Evolutionary conservation across 1,140 invertebrate species (phyloP).

Genomic region (Nephila pilipes): DNA sequence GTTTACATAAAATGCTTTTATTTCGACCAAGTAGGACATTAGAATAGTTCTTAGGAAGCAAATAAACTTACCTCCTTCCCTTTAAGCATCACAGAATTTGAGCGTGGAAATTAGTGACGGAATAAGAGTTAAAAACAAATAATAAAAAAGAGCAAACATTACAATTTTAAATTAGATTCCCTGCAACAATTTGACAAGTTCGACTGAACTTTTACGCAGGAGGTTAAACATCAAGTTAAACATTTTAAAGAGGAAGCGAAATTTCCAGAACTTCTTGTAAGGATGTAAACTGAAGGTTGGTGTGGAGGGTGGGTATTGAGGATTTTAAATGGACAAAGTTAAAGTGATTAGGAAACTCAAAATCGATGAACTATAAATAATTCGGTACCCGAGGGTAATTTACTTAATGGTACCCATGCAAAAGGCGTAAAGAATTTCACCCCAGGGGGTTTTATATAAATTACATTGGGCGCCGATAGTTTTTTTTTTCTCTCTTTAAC

Average conservation of each 20-base stretch:
- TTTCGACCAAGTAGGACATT: conserved; percentile 25
- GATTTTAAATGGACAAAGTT: conserved; percentile 67
- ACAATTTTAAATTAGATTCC: conserved; percentile 68
- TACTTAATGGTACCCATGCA: conserved; percentile 55
- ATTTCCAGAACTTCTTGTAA: conserved; percentile 23
- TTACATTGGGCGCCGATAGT: conserved; percentile 4
- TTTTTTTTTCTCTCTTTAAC: background rate
- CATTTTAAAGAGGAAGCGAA: conserved; percentile 33
- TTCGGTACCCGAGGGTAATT: conserved; percentile 58
- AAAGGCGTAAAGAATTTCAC: conserved; percentile 55
- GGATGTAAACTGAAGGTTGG: background rate
- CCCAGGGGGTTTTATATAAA: conserved; percentile 28
- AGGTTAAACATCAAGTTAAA: conserved; percentile 73
- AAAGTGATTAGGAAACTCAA: conserved; percentile 60
- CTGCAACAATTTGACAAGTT: conserved; percentile 72
- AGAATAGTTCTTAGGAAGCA: background rate
- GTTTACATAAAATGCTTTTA: conserved; percentile 25
- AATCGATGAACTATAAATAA: conserved; percentile 73
- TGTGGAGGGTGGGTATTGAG: background rate
- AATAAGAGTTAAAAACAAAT: conserved; percentile 50
- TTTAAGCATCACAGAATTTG: background rate
- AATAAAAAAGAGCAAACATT: conserved; percentile 42
- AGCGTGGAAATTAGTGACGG: conserved; percentile 10
- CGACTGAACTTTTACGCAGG: conserved; percentile 33
- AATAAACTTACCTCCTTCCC: background rate